Conservation (phyloP, 2,888 invertebrate species). For the Drepana falcataria region DNA sequence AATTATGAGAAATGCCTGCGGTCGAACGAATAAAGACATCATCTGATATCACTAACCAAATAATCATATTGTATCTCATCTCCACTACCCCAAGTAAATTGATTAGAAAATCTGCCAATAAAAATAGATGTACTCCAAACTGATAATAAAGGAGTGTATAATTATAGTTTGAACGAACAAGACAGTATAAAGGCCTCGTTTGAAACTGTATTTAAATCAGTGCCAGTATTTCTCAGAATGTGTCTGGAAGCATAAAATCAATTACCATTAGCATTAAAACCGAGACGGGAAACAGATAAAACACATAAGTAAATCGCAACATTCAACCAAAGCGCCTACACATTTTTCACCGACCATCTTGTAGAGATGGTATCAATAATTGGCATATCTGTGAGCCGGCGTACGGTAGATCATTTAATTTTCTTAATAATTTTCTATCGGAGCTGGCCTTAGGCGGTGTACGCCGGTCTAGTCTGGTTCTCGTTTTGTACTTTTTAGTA, state of each 20-base stretch:
- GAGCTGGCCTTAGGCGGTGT: slow-evolving; percentile 49
- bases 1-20: too few species aligned
- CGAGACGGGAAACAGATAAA: slow-evolving; percentile 48
- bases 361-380: slow-evolving; percentile 71
- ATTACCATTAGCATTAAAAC: slow-evolving; percentile 59
- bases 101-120: neutral
- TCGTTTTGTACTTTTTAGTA: slow-evolving; percentile 66
- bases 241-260: slow-evolving; percentile 54
- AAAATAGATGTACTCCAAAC: neutral
- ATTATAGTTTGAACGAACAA: neutral
- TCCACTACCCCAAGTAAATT: neutral
- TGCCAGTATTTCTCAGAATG: slow-evolving; percentile 22
- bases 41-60: neutral
- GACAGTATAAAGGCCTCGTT: neutral
- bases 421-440: slow-evolving; percentile 78
- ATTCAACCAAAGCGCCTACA: slow-evolving; percentile 52
- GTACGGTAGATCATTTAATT: slow-evolving; percentile 75
- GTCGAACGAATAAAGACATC: neutral
- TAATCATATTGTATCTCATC: neutral
- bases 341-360: slow-evolving; percentile 58
- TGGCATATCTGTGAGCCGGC: slow-evolving; percentile 71
- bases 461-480: slow-evolving; percentile 46
- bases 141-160: neutral
- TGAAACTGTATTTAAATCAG: neutral
- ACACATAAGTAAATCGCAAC: slow-evolving; percentile 46